Evolutionary conservation across 2,797 vertebrate genomes (phyloP).

Genomic region (Loris lydekkerianus): DNA sequence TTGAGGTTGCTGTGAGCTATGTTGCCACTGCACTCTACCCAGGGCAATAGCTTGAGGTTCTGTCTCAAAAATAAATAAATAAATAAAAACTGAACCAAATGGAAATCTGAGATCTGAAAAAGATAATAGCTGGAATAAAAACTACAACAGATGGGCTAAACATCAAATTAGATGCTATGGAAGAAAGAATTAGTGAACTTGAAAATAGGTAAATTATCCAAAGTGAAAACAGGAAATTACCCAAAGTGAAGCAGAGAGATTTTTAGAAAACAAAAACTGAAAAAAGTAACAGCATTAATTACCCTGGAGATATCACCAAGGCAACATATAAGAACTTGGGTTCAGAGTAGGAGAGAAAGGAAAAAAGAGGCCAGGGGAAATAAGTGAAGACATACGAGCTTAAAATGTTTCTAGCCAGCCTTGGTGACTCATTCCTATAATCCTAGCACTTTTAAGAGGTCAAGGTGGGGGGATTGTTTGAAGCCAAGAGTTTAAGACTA

Average conservation of each 20-base stretch:
- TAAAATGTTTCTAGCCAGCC: background rate
- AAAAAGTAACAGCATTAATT: background rate
- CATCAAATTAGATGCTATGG: background rate
- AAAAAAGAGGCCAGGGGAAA: background rate
- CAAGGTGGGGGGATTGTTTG: too few relatives aligned
- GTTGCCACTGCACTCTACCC: too few relatives aligned
- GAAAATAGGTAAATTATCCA: background rate
- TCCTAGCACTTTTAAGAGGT: too few relatives aligned
- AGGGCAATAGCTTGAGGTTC: too few relatives aligned
- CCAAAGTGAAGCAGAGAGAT: background rate
- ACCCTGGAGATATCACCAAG: background rate
- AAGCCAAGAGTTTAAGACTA: too few relatives aligned
- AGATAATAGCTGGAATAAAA: background rate
- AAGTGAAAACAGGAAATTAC: background rate
- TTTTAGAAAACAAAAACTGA: background rate
- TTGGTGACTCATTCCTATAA: too few relatives aligned
- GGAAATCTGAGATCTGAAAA: constrained; percentile 47
- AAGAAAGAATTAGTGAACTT: background rate
- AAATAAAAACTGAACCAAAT: background rate
- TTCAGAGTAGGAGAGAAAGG: background rate
- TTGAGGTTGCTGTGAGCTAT: too few relatives aligned
- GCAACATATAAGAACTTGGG: background rate
- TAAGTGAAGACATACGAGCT: background rate
- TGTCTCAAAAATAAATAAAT: too few relatives aligned
- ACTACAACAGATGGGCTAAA: background rate